Evolutionary conservation across 2,888 invertebrate genomes (phyloP).

Genomic region (Vesta saturnalis): DNA sequence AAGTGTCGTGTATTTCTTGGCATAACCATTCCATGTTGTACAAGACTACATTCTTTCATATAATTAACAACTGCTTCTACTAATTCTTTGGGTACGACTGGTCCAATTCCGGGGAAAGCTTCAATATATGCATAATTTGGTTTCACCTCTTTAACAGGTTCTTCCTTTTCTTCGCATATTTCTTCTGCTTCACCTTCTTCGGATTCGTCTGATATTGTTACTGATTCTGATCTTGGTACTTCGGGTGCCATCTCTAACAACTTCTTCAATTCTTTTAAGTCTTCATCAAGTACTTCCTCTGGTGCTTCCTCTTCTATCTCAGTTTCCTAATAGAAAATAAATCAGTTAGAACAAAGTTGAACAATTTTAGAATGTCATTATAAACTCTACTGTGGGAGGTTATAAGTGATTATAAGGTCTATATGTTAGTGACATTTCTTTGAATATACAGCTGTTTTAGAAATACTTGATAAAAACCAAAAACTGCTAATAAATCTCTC

Average conservation of each 20-base stretch:
- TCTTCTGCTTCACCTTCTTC: constrained; percentile 26
- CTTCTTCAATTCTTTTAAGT: constrained; percentile 22
- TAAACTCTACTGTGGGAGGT: too few species aligned
- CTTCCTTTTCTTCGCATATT: constrained; percentile 39
- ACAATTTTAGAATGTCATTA: too few species aligned
- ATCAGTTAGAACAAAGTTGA: background rate
- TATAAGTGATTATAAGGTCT: too few species aligned
- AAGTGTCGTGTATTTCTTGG: constrained; percentile 77
- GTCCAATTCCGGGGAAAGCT: constrained; percentile 71
- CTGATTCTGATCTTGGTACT: background rate
- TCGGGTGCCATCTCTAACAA: background rate
- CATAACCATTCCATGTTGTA: constrained; percentile 74
- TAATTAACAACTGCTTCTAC: constrained; percentile 66
- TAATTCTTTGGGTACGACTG: constrained; percentile 64
- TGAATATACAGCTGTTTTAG: too few species aligned
- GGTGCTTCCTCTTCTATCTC: constrained; percentile 32
- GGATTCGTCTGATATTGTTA: background rate
- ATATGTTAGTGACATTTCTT: too few species aligned
- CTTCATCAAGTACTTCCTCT: constrained; percentile 36
- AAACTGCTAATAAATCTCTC: too few species aligned
- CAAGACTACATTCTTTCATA: constrained; percentile 63
- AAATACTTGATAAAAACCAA: too few species aligned
- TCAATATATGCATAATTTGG: constrained; percentile 51
- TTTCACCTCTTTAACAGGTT: constrained; percentile 17
- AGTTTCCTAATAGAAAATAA: constrained; percentile 29